These are phyloP conservation scores for Strigamia crassipes DNA, from an alignment of 2,888 invertebrate species.

Conservation along the genomic window DNA sequence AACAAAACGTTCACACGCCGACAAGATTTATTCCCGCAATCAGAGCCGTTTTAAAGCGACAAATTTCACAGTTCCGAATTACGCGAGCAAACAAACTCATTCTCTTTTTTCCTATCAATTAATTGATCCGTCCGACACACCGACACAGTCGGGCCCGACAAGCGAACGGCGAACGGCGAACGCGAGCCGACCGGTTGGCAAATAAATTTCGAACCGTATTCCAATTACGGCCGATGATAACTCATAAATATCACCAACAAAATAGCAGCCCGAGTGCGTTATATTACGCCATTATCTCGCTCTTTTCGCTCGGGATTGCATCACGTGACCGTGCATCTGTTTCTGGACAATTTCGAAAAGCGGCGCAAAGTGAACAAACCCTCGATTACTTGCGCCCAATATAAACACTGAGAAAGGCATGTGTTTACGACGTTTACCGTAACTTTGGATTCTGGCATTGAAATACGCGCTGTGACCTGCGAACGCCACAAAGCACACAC, in stretches of 20 bases:
- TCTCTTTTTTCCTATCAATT: slow-evolving; percentile 10
- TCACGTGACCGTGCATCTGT: background rate
- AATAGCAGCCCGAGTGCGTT: background rate
- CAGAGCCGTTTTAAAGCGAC: background rate
- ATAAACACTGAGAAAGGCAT: background rate
- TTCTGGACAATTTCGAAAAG: slow-evolving; percentile 10
- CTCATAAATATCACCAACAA: background rate
- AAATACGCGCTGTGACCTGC: slow-evolving; percentile 24
- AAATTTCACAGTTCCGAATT: background rate
- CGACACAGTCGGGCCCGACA: background rate
- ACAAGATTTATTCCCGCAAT: slow-evolving; percentile 17
- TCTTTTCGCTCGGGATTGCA: background rate
- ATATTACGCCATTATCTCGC: background rate
- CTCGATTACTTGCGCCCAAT: background rate
- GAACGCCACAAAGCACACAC: slow-evolving; percentile 16
- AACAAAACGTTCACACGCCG: slow-evolving; percentile 10
- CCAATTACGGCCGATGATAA: slow-evolving; percentile 3
- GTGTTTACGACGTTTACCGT: slow-evolving; percentile 20
- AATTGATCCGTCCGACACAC: slow-evolving; percentile 1
- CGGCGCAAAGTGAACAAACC: background rate
- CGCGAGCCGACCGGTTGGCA: background rate
- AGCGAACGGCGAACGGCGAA: background rate
- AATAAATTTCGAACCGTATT: background rate
- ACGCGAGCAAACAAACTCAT: background rate
- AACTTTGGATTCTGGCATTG: slow-evolving; percentile 14